phyloP scores from a whole-genome alignment of 2,113 vertebrate genomes.

The Micromys minutus region DNA sequence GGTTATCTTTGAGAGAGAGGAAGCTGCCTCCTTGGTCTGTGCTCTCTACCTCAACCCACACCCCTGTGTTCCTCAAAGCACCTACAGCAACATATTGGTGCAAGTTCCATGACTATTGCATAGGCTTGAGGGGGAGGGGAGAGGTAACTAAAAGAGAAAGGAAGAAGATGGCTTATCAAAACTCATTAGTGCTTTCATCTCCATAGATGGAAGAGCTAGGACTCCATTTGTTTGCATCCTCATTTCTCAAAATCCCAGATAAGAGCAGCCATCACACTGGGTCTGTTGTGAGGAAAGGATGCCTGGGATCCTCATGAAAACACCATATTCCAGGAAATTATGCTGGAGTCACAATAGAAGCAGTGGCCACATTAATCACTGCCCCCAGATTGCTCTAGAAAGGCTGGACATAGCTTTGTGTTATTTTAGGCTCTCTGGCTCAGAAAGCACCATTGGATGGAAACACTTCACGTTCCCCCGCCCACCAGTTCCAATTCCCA shows the following conservation, averaged over 20 bases:
- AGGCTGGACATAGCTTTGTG: not conserved
- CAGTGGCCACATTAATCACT: not conserved
- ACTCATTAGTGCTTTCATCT: not conserved
- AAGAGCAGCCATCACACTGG: not conserved
- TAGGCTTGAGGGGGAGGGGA: not conserved
- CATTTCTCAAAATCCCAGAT: not conserved
- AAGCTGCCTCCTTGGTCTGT: not conserved
- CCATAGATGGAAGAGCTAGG: not conserved
- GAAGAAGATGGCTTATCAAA: not conserved
- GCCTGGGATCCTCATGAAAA: not conserved
- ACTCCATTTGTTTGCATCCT: not conserved
- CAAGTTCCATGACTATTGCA: not conserved
- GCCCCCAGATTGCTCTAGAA: not conserved
- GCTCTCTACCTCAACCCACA: not conserved
- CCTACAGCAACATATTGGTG: not conserved
- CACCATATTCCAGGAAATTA: conserved; percentile 43
- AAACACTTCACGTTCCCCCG: not conserved
- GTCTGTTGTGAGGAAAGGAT: not conserved
- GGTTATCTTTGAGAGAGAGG: not conserved
- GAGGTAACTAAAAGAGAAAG: not conserved
- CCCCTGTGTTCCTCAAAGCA: conserved; percentile 5
- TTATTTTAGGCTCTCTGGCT: conserved; percentile 58
- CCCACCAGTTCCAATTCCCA: not conserved
- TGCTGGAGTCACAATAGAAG: not conserved
- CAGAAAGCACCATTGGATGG: not conserved